Base-by-base conservation (phyloP, 1,140 invertebrate species). In the Prorops nasuta region DNA sequence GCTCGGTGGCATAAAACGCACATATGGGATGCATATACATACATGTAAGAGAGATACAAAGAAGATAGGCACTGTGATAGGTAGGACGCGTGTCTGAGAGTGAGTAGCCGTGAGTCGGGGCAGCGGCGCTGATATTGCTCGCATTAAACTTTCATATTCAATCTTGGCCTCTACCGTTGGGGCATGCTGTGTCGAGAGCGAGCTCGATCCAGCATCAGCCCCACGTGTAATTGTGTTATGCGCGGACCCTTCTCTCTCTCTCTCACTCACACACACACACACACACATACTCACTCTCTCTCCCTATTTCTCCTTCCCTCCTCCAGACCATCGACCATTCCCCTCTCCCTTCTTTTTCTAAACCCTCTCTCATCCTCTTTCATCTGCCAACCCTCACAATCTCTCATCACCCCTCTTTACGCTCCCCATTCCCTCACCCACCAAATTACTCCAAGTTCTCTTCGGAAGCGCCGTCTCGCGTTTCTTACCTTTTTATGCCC, bases 91-190 rank as follows among this genome's bases (percentile, higher is more conserved):
- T n/a, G n/a, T 65, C 62, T 64, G 62, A 65, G 49, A 52, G 53
- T 58, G 58, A 64, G 62, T 56, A 42, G 62, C 50, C 56, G 58
- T 51, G 55, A 56, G 56, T 28, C 56, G 55, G 51, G 50, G 52
- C 58, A 66, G 58, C 58, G 58, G 56, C 61, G 61, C 57, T 70
- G 64, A 70, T 70, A 70, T 70, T 70, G 66, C 68, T 69, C 64
- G 65, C 68, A 71, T 71, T 71, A 71, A 71, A 71, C 68, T 71
- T 71, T 71, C 68, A 71, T 71, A 71, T 71, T 71, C 68, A 71
- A 70, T 70, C 67, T 70, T 70, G 61, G 64, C 66, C 69, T 65
- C 68, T 64, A 66, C 46, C 61, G 55, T 66, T 66, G 46, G 65
- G 59, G 55, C 45, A 54, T 45, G 40, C 41, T 46, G 35, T 47